phyloP scores from a whole-genome alignment of 2,113 vertebrate species.

The Cyprinus carpio region DNA sequence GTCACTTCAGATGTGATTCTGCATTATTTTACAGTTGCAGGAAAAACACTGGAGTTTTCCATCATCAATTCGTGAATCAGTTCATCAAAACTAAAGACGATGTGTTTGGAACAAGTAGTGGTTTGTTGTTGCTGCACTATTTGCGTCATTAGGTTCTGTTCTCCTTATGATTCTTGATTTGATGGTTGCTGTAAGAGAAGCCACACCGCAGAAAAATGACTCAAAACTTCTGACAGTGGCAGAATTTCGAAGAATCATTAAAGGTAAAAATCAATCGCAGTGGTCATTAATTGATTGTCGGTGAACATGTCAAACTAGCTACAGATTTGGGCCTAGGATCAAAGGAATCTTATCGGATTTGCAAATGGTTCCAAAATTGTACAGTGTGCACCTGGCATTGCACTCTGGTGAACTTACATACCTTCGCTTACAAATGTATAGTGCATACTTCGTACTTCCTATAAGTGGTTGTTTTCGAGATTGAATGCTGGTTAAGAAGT shows the following conservation, averaged over 20 bases:
- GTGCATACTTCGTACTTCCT: not conserved
- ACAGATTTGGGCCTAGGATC: not conserved
- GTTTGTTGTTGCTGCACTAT: not conserved
- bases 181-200: too few species aligned
- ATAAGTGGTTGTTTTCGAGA: not conserved
- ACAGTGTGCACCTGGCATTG: too few species aligned
- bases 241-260: not conserved
- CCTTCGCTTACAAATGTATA: not conserved
- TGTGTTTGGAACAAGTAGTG: not conserved
- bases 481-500: slow-evolving; percentile 2
- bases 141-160: not conserved
- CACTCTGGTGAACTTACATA: not conserved
- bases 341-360: not conserved
- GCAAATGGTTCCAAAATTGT: too few species aligned
- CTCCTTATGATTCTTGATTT: not conserved
- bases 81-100: too few species aligned
- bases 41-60: not conserved
- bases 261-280: not conserved
- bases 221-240: not conserved
- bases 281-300: not conserved
- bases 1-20: slow-evolving; percentile 1
- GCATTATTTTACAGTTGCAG: not conserved
- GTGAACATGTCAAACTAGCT: not conserved
- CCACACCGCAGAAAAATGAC: not conserved
- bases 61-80: too few species aligned